These are phyloP conservation scores for Helicolenus hilgendorfi DNA, from an alignment of 2,797 vertebrate species.

Conservation along the genomic window DNA sequence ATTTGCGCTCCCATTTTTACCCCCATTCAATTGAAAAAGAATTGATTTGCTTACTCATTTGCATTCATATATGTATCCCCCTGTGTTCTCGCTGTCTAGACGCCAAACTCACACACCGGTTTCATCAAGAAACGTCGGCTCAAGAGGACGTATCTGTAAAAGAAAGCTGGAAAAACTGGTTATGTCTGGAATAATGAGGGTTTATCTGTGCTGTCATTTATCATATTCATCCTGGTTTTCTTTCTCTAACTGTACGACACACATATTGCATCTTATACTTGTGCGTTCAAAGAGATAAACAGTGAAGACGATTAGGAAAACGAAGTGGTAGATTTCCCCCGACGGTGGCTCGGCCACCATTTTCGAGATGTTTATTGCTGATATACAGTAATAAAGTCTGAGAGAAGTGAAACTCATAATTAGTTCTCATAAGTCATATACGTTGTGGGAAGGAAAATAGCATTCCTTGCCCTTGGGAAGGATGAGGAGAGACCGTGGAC, in stretches of 20 bases:
- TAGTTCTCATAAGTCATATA: slow-evolving; percentile 21
- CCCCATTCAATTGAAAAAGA: neutral
- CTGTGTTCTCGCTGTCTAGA: neutral
- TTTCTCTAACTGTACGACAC: neutral
- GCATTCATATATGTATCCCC: slow-evolving; percentile 14
- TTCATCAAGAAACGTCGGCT: neutral
- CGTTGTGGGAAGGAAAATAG: slow-evolving; percentile 19
- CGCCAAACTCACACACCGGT: neutral
- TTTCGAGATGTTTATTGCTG: slow-evolving; percentile 14
- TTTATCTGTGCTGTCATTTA: neutral
- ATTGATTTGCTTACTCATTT: slow-evolving; percentile 36
- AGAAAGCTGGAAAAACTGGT: neutral
- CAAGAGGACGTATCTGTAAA: neutral
- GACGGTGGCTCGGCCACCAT: slow-evolving; percentile 10
- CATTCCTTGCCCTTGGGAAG: slow-evolving; percentile 50
- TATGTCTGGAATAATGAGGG: neutral
- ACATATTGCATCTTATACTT: neutral
- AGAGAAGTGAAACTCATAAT: slow-evolving; percentile 55
- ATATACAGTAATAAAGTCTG: slow-evolving; percentile 31
- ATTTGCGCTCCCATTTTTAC: neutral
- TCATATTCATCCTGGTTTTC: neutral
- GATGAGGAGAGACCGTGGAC: slow-evolving; percentile 35
- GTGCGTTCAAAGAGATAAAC: neutral
- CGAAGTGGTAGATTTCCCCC: slow-evolving; percentile 11
- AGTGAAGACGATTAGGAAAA: neutral